A percentile compares a stretch with the other conserved stretches of the same genome.
These are phyloP conservation scores for Malurus splendens DNA, from an alignment of 2,797 vertebrate genomes.

Conservation along the genomic window DNA sequence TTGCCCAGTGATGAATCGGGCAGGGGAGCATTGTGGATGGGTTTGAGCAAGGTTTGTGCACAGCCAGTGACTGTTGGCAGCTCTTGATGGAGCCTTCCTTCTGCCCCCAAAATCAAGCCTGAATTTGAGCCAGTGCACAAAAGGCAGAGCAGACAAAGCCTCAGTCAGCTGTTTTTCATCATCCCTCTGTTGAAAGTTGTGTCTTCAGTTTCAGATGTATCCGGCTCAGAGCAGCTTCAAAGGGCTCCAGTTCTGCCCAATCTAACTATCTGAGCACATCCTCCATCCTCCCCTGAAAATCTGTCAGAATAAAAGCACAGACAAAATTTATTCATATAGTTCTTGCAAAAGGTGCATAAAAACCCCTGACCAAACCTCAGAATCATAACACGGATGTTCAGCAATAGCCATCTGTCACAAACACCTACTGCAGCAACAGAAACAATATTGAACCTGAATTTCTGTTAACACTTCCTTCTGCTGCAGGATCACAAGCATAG, in stretches of 20 bases:
- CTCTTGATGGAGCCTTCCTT: not conserved
- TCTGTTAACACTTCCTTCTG: not conserved
- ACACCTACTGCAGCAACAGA: not conserved
- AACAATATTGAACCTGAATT: not conserved
- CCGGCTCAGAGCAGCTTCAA: not conserved
- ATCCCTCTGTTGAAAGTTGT: not conserved
- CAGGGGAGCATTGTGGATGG: fast-evolving
- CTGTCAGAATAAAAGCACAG: not conserved
- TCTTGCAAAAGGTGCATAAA: not conserved
- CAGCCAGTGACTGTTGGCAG: not conserved
- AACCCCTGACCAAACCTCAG: fast-evolving
- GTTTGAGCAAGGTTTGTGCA: not conserved
- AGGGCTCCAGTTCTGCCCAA: not conserved
- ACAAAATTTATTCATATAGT: not conserved
- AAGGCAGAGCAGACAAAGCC: not conserved
- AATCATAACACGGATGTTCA: not conserved
- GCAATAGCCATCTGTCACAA: conserved; percentile 12
- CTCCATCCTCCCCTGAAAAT: not conserved
- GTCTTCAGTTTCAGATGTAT: not conserved
- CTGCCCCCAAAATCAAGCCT: not conserved
- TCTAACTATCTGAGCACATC: not conserved
- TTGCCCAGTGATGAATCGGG: not conserved
- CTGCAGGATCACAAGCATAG: not conserved
- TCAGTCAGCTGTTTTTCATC: not conserved
- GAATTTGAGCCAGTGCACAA: not conserved